Base-by-base conservation (phyloP, 2,113 vertebrate species). In the Sphaerodactylus townsendi region DNA sequence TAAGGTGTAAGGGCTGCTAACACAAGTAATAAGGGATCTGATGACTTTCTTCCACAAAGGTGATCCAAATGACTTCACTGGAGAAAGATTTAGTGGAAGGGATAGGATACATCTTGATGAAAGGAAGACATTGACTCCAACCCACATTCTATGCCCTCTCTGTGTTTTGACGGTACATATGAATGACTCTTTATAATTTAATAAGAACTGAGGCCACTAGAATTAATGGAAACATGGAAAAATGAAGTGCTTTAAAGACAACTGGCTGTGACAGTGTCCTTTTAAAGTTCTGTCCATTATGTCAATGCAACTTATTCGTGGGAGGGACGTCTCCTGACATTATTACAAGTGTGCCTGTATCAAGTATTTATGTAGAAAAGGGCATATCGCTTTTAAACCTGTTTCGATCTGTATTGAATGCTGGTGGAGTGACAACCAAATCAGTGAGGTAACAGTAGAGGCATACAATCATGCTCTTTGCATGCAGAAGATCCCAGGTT, bases 281-380 rank as follows among this genome's bases (percentile, higher is more conserved):
- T 76, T 17, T 81, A 76, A 87, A 81, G 66, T 73, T 10, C 64
- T 80, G 33, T 41, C 81, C 85, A 48, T 62, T 37, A 68, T 83
- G 9, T 28, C 3, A 39, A 76, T 80, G 28, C 2, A 10, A 19
- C 19, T 5, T 2, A 70, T 4, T 21, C 53, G 37, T 23, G 33
- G 66, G 14, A 4, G n/a, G 28, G 33, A 13, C 33, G n/a, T 17
- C n/a, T 77, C 6, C 48, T 66, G 44, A n/a, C 48, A 68, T 39
- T 69, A 14, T 84, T 69, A 53, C 68, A 78, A 83, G 33, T 89
- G 46, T 73, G 81, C 7, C 41, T 56, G 83, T 87, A 37, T 1
- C 35, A 81, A 89, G 89, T 48, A 48, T 82, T 92, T 91, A 48
- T 56, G 82, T 62, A 21, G 11, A 7, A 86, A 64, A 75, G 17